Percentiles rank a stretch among this genome's conserved stretches.
Evolutionary conservation across 2,888 invertebrate genomes (phyloP).

Genomic region (Mamestra brassicae): DNA sequence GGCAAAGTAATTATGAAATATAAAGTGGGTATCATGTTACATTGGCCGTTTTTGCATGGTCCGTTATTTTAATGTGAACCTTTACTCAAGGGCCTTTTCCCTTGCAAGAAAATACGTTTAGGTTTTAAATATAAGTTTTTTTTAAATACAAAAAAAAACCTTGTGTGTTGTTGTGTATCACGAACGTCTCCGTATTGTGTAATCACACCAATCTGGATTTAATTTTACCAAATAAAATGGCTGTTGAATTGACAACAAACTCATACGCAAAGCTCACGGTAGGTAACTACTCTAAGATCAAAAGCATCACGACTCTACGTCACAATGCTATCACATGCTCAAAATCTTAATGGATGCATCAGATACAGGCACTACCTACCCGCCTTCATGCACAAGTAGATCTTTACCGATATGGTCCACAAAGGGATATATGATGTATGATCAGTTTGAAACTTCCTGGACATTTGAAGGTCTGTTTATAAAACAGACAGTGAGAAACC

Average conservation of each 20-base stretch:
- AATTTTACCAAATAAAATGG: background rate
- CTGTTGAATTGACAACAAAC: background rate
- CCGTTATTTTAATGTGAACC: background rate
- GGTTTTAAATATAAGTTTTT: background rate
- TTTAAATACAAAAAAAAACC: no score
- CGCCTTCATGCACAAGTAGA: conserved; percentile 12
- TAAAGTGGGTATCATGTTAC: background rate
- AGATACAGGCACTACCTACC: conserved; percentile 5
- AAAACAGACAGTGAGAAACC: background rate
- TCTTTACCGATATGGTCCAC: background rate
- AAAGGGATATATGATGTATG: conserved; percentile 9
- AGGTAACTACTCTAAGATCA: conserved; percentile 9
- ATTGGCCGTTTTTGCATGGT: background rate
- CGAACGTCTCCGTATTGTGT: background rate
- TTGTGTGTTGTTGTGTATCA: background rate
- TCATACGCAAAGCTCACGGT: background rate
- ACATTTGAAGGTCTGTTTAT: conserved; percentile 4
- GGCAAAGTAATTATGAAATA: background rate
- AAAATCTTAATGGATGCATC: conserved; percentile 45
- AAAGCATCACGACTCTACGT: background rate
- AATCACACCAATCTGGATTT: background rate
- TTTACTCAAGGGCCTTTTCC: background rate
- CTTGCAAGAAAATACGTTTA: background rate
- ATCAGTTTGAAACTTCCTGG: conserved; percentile 24
- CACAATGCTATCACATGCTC: conserved; percentile 13